Evolutionary conservation across 2,797 vertebrate genomes (phyloP).

Genomic region (Salmo trutta): DNA sequence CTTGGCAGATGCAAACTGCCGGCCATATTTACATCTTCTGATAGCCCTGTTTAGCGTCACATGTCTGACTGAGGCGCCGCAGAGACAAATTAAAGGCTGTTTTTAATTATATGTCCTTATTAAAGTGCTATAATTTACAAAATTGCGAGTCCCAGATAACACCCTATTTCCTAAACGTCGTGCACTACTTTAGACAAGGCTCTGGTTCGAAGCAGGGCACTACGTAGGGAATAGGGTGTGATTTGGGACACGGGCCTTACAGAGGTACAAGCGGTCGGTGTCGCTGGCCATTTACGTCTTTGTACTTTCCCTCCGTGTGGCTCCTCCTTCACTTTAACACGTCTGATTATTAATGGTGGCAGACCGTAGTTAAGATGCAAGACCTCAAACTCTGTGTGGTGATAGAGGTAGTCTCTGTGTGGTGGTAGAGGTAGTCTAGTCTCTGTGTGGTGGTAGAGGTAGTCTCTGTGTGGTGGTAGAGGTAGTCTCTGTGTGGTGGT

Average conservation of each 20-base stretch:
- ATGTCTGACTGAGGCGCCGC: conserved; percentile 20
- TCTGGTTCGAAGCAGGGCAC: neutral
- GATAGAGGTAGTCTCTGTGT: no score
- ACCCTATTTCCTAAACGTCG: neutral
- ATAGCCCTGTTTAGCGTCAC: conserved; percentile 46
- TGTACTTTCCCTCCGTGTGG: neutral
- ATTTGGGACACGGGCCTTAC: neutral
- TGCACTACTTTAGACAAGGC: no score
- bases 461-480: no score
- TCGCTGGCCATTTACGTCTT: neutral
- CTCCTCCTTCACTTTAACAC: neutral
- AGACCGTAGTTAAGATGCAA: neutral
- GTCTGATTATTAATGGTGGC: no score
- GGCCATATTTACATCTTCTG: conserved; percentile 49
- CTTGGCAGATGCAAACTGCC: conserved; percentile 40
- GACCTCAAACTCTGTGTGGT: neutral
- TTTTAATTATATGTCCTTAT: conserved; percentile 8
- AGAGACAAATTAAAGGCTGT: neutral
- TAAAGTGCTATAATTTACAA: neutral
- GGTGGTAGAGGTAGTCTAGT: no score
- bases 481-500: no score
- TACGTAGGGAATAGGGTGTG: neutral
- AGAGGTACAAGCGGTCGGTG: conserved; percentile 3
- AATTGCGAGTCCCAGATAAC: neutral
- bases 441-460: no score